phyloP scores from a whole-genome alignment of 2,797 vertebrate genomes.

The Poeciliopsis paucimaculata region DNA sequence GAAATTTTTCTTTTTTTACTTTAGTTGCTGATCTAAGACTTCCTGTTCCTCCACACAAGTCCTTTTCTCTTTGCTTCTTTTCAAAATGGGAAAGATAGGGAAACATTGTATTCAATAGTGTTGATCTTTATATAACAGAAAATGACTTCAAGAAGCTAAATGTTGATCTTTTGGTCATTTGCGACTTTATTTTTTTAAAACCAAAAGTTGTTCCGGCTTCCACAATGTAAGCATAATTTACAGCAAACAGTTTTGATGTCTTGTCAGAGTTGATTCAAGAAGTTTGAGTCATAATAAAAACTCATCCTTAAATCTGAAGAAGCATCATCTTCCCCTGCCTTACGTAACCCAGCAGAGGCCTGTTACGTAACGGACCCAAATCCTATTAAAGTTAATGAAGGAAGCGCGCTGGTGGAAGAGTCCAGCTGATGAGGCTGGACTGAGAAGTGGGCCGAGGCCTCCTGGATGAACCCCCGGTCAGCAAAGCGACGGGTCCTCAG shows the following conservation, averaged over 20 bases:
- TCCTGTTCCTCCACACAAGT: not conserved
- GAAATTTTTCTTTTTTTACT: not conserved
- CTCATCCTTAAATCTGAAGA: constrained; percentile 38
- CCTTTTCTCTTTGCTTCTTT: not conserved
- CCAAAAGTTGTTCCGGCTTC: not conserved
- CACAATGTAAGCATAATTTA: not conserved
- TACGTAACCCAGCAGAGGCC: constrained; percentile 60
- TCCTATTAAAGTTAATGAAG: constrained; percentile 77
- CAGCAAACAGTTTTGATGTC: not conserved
- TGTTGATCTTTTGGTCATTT: not conserved
- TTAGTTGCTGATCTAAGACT: not conserved
- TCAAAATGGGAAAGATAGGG: not conserved
- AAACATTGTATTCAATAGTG: not conserved
- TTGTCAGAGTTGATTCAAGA: not conserved
- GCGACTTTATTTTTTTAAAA: not conserved
- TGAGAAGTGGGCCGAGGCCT: constrained; percentile 38
- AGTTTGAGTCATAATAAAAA: constrained; percentile 13
- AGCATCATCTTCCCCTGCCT: constrained; percentile 27
- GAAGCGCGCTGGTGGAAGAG: constrained; percentile 59
- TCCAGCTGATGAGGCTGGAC: constrained; percentile 48
- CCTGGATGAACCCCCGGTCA: constrained; percentile 29
- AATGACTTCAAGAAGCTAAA: not conserved
- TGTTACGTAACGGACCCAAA: constrained; percentile 77
- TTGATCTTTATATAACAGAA: not conserved
- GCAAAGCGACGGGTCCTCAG: constrained; percentile 26